Evolutionary conservation across 1,140 invertebrate genomes (phyloP).

Genomic region (Rhyzopertha dominica): DNA sequence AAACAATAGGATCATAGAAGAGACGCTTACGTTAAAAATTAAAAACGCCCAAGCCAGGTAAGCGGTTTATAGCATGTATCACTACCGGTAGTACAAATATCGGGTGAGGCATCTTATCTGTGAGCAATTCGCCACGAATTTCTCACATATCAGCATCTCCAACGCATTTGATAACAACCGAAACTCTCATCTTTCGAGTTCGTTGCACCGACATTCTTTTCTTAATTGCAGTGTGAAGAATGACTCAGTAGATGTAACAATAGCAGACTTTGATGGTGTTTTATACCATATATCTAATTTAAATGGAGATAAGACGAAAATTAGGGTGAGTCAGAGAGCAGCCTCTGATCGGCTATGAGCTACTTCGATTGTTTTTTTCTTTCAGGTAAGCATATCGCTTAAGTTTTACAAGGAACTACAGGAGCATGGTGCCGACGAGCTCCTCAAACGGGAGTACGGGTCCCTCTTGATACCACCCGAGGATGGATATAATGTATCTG

Average conservation of each 20-base stretch:
- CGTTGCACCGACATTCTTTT: slow-evolving; percentile 5
- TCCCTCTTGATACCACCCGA: slow-evolving; percentile 75
- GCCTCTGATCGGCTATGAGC: slow-evolving; percentile 1
- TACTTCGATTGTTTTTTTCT: slow-evolving; percentile 30
- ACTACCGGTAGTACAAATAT: not conserved
- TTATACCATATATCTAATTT: slow-evolving; percentile 97
- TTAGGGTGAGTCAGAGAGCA: slow-evolving; percentile 68
- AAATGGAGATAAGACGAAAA: slow-evolving; percentile 93
- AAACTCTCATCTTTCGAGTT: slow-evolving; percentile 8
- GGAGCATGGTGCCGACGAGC: slow-evolving; percentile 95
- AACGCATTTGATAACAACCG: slow-evolving; percentile 15
- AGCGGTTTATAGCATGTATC: slow-evolving; percentile 47
- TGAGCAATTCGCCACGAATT: not conserved
- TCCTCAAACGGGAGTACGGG: slow-evolving; percentile 90
- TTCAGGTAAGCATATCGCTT: slow-evolving; percentile 93
- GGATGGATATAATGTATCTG: slow-evolving; percentile 91
- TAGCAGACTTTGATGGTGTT: slow-evolving; percentile 98
- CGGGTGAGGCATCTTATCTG: not conserved
- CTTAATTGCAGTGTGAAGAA: slow-evolving; percentile 77
- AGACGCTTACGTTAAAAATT: slow-evolving; percentile 90
- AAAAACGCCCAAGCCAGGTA: slow-evolving; percentile 92
- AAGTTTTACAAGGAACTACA: slow-evolving; percentile 99
- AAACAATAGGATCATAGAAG: slow-evolving; percentile 96
- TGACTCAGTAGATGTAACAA: slow-evolving; percentile 88
- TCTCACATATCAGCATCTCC: slow-evolving; percentile 23